Evolutionary conservation across 1,140 invertebrate genomes (phyloP).

Genomic region (Dendroctonus ponderosae): DNA sequence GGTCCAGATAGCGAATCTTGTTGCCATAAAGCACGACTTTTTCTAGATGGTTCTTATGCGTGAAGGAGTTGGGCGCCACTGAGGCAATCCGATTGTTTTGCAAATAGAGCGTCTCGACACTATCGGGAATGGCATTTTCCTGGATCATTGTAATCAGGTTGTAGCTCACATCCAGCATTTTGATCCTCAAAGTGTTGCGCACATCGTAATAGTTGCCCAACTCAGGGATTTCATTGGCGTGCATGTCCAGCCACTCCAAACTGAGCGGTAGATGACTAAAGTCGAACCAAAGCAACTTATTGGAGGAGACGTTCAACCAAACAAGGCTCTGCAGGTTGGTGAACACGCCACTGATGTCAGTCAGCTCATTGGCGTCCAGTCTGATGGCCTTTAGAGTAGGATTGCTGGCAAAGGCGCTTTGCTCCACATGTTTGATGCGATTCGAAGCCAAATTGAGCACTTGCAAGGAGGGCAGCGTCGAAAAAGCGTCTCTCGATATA

Average conservation of each 20-base stretch:
- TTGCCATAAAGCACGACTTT: slow-evolving; percentile 76
- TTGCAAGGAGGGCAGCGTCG: slow-evolving; percentile 63
- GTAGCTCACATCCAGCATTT: slow-evolving; percentile 73
- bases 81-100: slow-evolving; percentile 73
- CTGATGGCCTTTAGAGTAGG: slow-evolving; percentile 63
- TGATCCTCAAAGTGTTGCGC: slow-evolving; percentile 63
- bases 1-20: slow-evolving; percentile 69
- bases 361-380: slow-evolving; percentile 66
- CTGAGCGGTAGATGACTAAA: slow-evolving; percentile 65
- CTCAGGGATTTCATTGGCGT: slow-evolving; percentile 65
- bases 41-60: slow-evolving; percentile 65
- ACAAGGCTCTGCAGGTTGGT: slow-evolving; percentile 62
- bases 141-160: slow-evolving; percentile 69
- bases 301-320: slow-evolving; percentile 71
- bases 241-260: slow-evolving; percentile 70
- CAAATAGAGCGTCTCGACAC: slow-evolving; percentile 70
- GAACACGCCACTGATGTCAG: slow-evolving; percentile 66
- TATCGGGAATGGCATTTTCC: slow-evolving; percentile 68
- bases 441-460: slow-evolving; percentile 70
- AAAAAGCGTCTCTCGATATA: slow-evolving; percentile 66
- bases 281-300: slow-evolving; percentile 66
- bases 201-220: slow-evolving; percentile 67
- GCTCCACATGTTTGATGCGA: slow-evolving; percentile 63
- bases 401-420: slow-evolving; percentile 65
- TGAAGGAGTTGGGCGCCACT: slow-evolving; percentile 72